Evolutionary conservation across 2,113 vertebrate genomes (phyloP).

Genomic region (Ceyx melanurus): DNA sequence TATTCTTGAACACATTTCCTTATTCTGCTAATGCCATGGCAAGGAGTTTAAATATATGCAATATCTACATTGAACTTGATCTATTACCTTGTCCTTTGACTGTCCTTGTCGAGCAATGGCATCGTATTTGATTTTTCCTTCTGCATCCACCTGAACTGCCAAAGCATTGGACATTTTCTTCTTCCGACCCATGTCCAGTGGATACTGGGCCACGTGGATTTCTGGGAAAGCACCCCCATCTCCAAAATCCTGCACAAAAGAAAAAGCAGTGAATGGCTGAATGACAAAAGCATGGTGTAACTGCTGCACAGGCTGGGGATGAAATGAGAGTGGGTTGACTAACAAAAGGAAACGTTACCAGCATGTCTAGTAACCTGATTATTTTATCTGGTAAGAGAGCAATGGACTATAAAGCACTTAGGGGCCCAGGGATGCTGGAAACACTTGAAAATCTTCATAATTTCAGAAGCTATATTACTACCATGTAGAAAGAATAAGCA

Average conservation of each 20-base stretch:
- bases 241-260: constrained; percentile 87
- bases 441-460: background rate
- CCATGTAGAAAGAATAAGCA: background rate
- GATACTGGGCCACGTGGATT: constrained; percentile 96
- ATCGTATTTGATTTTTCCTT: constrained; percentile 97
- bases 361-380: background rate
- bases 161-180: constrained; percentile 95
- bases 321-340: background rate
- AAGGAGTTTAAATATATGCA: background rate
- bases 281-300: background rate
- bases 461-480: background rate
- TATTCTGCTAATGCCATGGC: background rate
- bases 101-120: constrained; percentile 95
- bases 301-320: background rate
- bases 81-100: constrained; percentile 91
- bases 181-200: constrained; percentile 95
- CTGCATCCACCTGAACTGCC: constrained; percentile 95
- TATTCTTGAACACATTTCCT: background rate
- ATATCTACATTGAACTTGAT: background rate
- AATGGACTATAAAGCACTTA: background rate
- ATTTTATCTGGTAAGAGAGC: background rate
- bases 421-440: background rate
- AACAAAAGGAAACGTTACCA: background rate
- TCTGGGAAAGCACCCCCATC: constrained; percentile 99
- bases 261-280: background rate